phyloP scores from a whole-genome alignment of 2,797 vertebrate species.

The Sebastes steindachneri region DNA sequence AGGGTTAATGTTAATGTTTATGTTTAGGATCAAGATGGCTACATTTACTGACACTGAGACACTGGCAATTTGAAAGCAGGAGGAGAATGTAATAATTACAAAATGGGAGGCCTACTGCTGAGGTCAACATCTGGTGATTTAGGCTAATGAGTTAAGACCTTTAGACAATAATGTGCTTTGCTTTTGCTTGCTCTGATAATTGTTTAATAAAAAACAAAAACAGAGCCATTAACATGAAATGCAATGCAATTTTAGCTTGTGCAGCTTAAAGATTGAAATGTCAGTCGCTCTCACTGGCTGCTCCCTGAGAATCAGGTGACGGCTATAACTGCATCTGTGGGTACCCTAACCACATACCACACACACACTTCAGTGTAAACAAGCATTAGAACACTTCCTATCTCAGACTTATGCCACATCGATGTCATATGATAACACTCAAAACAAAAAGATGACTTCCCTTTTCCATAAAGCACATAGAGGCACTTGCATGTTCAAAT shows the following conservation, averaged over 20 bases:
- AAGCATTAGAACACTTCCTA: constrained; percentile 19
- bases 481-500: background rate
- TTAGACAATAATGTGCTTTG: background rate
- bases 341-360: constrained; percentile 1
- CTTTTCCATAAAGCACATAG: background rate
- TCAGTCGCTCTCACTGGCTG: constrained; percentile 14
- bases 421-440: constrained; percentile 8
- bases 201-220: background rate
- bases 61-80: background rate
- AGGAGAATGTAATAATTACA: background rate
- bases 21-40: background rate
- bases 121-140: constrained; percentile 21
- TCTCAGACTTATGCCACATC: background rate
- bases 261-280: constrained; percentile 23
- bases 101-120: background rate
- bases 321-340: constrained; percentile 1
- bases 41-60: background rate
- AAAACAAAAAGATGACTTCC: background rate
- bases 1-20: background rate
- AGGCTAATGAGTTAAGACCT: background rate
- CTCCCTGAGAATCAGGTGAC: background rate
- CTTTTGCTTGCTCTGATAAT: background rate
- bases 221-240: background rate
- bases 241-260: background rate
- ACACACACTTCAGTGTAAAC: background rate